Conservation (phyloP, 2,113 vertebrate genomes). For the Protobothrops mucrosquamatus region DNA sequence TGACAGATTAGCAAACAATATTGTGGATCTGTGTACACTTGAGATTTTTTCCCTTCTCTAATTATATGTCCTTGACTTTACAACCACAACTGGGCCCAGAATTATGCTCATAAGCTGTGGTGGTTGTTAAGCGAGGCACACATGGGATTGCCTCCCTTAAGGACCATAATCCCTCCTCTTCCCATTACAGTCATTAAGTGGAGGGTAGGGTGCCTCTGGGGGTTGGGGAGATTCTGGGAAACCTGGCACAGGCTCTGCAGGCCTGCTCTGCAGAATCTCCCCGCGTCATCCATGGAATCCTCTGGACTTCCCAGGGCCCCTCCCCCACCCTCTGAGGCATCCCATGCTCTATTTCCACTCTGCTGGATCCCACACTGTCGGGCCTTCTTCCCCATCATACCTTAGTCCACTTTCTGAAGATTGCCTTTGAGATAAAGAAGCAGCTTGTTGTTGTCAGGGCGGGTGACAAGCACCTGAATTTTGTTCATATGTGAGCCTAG, state of each 20-base stretch:
- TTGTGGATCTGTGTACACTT: not conserved
- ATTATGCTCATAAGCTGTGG: not conserved
- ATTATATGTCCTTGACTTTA: not conserved
- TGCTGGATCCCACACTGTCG: not conserved
- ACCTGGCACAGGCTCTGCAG: not conserved
- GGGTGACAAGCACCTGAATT: not conserved
- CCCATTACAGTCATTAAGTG: too few species aligned
- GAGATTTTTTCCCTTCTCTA: conserved; percentile 28
- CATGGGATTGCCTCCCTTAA: not conserved
- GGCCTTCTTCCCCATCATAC: not conserved
- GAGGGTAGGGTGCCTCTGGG: not conserved
- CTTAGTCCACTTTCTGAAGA: not conserved
- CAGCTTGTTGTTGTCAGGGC: not conserved
- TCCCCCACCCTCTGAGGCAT: not conserved
- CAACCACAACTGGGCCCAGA: not conserved
- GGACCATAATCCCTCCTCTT: not conserved
- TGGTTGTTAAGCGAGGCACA: not conserved
- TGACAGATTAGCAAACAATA: not conserved
- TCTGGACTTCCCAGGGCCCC: not conserved
- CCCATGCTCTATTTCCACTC: not conserved
- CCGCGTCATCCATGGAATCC: not conserved
- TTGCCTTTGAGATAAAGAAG: not conserved
- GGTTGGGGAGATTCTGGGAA: not conserved
- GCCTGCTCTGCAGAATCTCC: not conserved
- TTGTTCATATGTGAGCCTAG: not conserved